Evolutionary conservation across 2,888 invertebrate genomes (phyloP).

Genomic region (Euphydryas editha): DNA sequence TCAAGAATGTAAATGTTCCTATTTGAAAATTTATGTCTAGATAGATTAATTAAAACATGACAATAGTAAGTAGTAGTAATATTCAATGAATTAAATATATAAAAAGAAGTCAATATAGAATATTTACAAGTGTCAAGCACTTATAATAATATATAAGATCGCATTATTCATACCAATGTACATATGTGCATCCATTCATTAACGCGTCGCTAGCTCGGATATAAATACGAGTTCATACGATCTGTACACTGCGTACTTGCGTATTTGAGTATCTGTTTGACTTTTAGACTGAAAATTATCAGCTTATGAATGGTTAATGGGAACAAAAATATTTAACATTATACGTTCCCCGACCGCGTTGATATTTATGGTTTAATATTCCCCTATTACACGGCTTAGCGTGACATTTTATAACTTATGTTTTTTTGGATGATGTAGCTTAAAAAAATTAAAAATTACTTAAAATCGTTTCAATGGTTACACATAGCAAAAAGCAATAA

Average conservation of each 20-base stretch:
- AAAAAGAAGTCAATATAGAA: neutral
- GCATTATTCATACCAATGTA: conserved; percentile 21
- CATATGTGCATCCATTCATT: conserved; percentile 25
- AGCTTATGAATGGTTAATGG: neutral
- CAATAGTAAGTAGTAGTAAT: neutral
- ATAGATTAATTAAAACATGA: neutral
- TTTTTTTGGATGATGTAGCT: too few relatives aligned
- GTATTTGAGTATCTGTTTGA: neutral
- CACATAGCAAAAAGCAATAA: too few relatives aligned
- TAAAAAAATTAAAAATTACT: too few relatives aligned
- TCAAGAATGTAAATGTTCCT: neutral
- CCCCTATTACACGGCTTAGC: too few relatives aligned
- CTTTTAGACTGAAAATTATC: neutral
- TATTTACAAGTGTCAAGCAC: neutral
- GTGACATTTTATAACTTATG: too few relatives aligned
- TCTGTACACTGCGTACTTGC: neutral
- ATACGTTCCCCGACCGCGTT: too few relatives aligned
- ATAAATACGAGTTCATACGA: conserved; percentile 19
- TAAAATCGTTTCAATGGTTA: too few relatives aligned
- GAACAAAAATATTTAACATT: neutral
- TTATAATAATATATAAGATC: conserved; percentile 13
- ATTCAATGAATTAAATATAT: conserved; percentile 2
- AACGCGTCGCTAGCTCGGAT: conserved; percentile 20
- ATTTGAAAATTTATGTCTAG: neutral
- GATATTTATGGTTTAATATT: too few relatives aligned